phyloP scores from a whole-genome alignment of 2,797 vertebrate species.

The Hydrocynus forskahlii region DNA sequence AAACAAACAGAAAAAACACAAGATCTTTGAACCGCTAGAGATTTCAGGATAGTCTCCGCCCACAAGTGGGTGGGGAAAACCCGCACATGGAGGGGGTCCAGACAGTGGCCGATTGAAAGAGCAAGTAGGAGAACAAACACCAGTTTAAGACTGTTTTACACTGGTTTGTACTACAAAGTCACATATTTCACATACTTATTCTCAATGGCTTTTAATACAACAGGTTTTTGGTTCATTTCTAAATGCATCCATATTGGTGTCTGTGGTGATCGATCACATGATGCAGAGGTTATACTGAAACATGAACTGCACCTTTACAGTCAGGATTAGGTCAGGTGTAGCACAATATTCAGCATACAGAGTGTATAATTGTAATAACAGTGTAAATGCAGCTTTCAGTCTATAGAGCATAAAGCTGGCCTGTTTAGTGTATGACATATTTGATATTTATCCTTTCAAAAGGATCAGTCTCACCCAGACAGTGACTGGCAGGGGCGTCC shows the following conservation, averaged over 20 bases:
- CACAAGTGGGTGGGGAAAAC: too few species aligned
- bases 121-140: neutral
- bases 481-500: neutral
- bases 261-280: too few species aligned
- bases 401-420: slow-evolving; percentile 2
- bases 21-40: too few species aligned
- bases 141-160: neutral
- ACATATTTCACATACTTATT: neutral
- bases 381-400: slow-evolving; percentile 15
- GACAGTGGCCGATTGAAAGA: neutral
- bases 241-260: too few species aligned
- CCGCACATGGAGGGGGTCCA: too few species aligned
- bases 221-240: too few species aligned
- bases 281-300: too few species aligned
- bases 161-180: neutral
- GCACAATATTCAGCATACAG: slow-evolving; percentile 12
- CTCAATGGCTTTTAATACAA: too few species aligned
- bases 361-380: slow-evolving; percentile 7
- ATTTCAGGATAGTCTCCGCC: too few species aligned
- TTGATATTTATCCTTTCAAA: slow-evolving; percentile 16
- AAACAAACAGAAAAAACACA: too few species aligned
- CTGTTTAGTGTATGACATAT: slow-evolving; percentile 23
- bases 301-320: too few species aligned
- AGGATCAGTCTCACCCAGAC: neutral
- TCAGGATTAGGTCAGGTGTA: too few species aligned